Evolutionary conservation across 2,797 vertebrate genomes (phyloP).

Genomic region (Leuciscus waleckii): DNA sequence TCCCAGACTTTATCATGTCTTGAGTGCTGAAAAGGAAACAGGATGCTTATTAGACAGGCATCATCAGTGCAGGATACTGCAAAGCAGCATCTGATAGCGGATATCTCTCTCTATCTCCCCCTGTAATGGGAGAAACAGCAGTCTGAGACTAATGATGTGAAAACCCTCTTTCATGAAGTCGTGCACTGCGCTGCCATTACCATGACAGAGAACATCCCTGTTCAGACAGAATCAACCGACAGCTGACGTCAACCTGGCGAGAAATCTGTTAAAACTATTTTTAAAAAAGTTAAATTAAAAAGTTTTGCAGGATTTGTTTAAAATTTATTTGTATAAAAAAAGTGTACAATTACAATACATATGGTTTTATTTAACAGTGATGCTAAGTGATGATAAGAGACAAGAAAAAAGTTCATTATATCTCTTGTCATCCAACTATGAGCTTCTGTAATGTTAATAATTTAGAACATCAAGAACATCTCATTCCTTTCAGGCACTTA

Average conservation of each 20-base stretch:
- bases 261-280: background rate
- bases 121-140: constrained; percentile 52
- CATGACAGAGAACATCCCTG: constrained; percentile 40
- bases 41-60: constrained; percentile 63
- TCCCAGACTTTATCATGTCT: constrained; percentile 55
- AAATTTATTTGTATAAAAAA: constrained; percentile 58
- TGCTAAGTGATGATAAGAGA: background rate
- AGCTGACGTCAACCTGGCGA: background rate
- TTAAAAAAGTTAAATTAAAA: background rate
- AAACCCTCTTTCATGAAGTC: constrained; percentile 52
- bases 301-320: background rate
- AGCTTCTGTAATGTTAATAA: constrained; percentile 28
- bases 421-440: background rate
- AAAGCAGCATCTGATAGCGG: constrained; percentile 60
- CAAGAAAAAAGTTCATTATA: constrained; percentile 5
- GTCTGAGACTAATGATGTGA: constrained; percentile 59
- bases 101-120: constrained; percentile 42
- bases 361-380: background rate
- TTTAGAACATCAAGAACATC: constrained; percentile 28
- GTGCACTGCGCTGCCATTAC: constrained; percentile 46
- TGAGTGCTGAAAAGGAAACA: constrained; percentile 58
- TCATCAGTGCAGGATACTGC: constrained; percentile 56
- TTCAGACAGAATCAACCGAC: constrained; percentile 10
- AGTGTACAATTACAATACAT: background rate
- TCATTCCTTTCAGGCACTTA: constrained; percentile 18